Evolutionary conservation across 2,113 vertebrate species (phyloP).

Genomic region (Clinocottus analis): DNA sequence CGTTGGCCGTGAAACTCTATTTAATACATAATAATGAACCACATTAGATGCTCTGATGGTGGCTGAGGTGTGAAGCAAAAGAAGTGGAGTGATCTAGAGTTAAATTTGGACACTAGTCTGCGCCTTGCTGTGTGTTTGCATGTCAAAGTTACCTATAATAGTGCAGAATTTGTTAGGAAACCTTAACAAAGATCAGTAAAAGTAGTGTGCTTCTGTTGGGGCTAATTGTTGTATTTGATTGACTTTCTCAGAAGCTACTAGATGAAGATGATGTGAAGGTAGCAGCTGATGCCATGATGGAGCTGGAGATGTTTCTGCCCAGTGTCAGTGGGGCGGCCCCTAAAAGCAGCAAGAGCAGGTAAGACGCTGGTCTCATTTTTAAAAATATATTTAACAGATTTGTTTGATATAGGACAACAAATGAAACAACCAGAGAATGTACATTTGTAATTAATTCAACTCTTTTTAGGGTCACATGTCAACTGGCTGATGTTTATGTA

Average conservation of each 20-base stretch:
- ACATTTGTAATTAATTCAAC: not conserved
- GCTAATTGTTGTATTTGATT: not conserved
- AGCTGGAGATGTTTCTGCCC: slow-evolving; percentile 96
- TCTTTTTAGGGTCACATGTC: not conserved
- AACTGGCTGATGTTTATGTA: not conserved
- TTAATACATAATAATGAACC: not conserved
- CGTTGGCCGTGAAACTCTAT: not conserved
- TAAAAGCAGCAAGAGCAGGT: slow-evolving; percentile 86
- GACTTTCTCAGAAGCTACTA: slow-evolving; percentile 82
- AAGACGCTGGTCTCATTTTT: not conserved
- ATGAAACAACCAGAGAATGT: not conserved
- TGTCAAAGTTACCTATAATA: not conserved
- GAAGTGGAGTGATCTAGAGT: not conserved
- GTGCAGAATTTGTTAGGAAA: not conserved
- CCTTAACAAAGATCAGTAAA: not conserved
- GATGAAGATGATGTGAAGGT: slow-evolving; percentile 98
- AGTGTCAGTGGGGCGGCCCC: slow-evolving; percentile 80
- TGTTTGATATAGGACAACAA: not conserved
- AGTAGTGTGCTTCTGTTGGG: not conserved
- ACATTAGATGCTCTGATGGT: not conserved
- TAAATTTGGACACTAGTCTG: not conserved
- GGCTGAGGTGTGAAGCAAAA: not conserved
- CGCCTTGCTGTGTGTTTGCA: not conserved
- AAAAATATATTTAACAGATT: not conserved
- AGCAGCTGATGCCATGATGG: slow-evolving; percentile 93